These are phyloP conservation scores for Eurytoma californica DNA, from an alignment of 2,888 invertebrate species.

Conservation along the genomic window DNA sequence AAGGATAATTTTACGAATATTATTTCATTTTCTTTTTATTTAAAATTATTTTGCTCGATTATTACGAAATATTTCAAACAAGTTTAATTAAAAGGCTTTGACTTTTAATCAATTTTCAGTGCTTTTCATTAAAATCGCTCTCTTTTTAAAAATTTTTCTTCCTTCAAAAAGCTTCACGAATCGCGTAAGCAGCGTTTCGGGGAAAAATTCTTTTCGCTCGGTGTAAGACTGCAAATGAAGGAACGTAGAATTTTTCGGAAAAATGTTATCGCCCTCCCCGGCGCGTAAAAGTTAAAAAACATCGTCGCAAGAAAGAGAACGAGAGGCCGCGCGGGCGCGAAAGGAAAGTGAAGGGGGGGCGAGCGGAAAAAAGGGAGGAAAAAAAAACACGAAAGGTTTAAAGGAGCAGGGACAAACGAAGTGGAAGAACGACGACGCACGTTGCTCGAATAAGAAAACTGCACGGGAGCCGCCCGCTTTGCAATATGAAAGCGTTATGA, in stretches of 20 bases:
- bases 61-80: too few species aligned
- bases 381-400: conserved; percentile 26
- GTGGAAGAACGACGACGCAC: conserved; percentile 40
- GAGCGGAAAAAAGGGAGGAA: conserved; percentile 19
- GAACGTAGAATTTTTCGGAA: background rate
- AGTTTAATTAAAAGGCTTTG: too few species aligned
- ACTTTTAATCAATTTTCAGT: too few species aligned
- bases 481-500: conserved; percentile 52
- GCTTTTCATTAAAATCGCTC: too few species aligned
- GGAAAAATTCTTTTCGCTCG: background rate
- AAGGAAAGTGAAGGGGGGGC: background rate
- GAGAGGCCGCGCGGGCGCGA: conserved; percentile 3
- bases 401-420: conserved; percentile 37
- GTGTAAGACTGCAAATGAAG: background rate
- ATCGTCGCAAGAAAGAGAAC: conserved; percentile 1
- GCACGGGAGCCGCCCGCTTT: conserved; percentile 23
- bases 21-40: too few species aligned
- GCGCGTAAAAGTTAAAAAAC: background rate
- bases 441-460: conserved; percentile 49
- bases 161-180: too few species aligned
- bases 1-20: too few species aligned
- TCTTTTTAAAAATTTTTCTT: too few species aligned
- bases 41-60: too few species aligned
- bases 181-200: too few species aligned
- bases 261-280: background rate